Evolutionary conservation across 1,140 invertebrate species (phyloP), one percentile per base, ranked within the genome.

Genomic region (Pogonus chalceus): DNA sequence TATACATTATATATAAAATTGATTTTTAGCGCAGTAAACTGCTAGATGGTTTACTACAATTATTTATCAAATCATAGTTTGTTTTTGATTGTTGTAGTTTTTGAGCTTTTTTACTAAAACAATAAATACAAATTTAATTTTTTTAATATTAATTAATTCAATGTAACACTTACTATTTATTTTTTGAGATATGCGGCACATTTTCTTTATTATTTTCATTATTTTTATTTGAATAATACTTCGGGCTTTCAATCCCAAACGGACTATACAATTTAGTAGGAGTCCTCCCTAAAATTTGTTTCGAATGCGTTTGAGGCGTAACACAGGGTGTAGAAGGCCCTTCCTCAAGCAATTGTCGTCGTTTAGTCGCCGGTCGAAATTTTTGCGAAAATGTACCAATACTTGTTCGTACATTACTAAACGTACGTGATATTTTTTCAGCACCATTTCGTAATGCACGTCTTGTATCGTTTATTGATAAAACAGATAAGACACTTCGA

Each of bases 261-360:
- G 80, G 80, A 56, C 79, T 81, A 58, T 82, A 82, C 2, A 83
- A 60, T 59, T 81, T 81, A 0, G 79, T 80, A 0, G 80, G 80
- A 0, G 79, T 82, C 20, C 80, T 65, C 2, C 80, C 80, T 9
- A 82, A 63, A 22, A 81, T 61, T 49, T 72, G 65, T 4, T 74
- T 69, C 0, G 77, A 74, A 47, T 69, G 65, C 9, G 76, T 71
- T 24, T 74, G 72, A 1, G 79, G 78, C 1, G 79, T 78, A 4
- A 62, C 63, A 50, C 65, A 68, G 16, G 69, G 70, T 35, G 71
- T 72, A 12, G 74, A 70, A 0, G 78, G 76, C 14, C 78, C 76
- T 55, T 79, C 77, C 39, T 78, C 71, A 10, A 82, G 57, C 53
- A 77, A 72, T 53, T 80, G 75, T 21, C 79, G 69, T 54, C 79